phyloP scores from a whole-genome alignment of 1,140 invertebrate genomes.

The Zaprionus vittiger region DNA sequence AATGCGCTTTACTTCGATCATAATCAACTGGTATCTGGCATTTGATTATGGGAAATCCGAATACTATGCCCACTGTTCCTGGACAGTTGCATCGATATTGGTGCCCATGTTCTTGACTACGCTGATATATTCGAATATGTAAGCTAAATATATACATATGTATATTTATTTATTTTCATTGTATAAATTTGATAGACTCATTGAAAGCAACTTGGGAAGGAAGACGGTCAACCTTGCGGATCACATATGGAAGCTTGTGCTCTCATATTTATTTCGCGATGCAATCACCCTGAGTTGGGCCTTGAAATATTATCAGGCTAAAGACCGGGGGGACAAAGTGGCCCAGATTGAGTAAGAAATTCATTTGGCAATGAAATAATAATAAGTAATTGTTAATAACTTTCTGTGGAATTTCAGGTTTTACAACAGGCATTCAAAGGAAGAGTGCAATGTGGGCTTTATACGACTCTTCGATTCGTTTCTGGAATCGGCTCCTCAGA shows the following conservation, averaged over 20 bases:
- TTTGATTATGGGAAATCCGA: constrained; percentile 47
- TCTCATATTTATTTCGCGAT: constrained; percentile 66
- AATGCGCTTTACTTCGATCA: constrained; percentile 56
- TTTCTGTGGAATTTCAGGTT: constrained; percentile 31
- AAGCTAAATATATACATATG: constrained; percentile 16
- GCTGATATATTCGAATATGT: constrained; percentile 62
- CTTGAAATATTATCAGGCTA: constrained; percentile 43
- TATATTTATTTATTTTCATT: neutral
- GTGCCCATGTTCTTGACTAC: constrained; percentile 59
- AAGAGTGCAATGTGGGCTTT: constrained; percentile 73
- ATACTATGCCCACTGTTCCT: constrained; percentile 46
- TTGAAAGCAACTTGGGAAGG: constrained; percentile 7
- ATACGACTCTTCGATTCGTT: constrained; percentile 65
- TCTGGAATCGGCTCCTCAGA: constrained; percentile 62
- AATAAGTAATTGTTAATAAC: neutral
- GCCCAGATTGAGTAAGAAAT: constrained; percentile 48
- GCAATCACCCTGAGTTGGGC: constrained; percentile 43
- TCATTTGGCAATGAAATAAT: neutral
- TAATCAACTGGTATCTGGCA: constrained; percentile 58
- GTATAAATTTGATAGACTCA: constrained; percentile 7
- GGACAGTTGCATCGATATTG: constrained; percentile 62
- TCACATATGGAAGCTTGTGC: constrained; percentile 35
- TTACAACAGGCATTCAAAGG: constrained; percentile 46
- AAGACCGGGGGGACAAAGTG: constrained; percentile 37
- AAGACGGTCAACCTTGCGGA: constrained; percentile 36